A percentile compares a stretch with the other conserved stretches of the same genome.
Evolutionary conservation across 1,140 invertebrate species (phyloP).

Genomic region (Drosophila kurseongensis): DNA sequence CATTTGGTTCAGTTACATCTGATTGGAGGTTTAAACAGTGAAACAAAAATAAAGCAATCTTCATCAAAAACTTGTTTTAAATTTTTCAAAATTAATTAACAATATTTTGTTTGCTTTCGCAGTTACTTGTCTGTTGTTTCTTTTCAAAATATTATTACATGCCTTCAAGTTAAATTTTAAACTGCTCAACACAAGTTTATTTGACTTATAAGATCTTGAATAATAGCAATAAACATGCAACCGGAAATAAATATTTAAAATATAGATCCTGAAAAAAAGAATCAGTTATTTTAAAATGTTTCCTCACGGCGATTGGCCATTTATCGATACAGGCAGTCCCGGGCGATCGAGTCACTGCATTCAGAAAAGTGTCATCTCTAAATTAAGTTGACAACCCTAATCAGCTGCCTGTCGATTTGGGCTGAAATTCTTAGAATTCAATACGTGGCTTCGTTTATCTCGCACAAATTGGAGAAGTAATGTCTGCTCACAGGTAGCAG

Average conservation of each 20-base stretch:
- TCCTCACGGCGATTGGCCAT: neutral
- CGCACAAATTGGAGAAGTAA: conserved; percentile 55
- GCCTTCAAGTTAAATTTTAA: too few relatives aligned
- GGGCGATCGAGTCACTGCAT: neutral
- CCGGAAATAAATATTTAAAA: neutral
- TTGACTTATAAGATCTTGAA: too few relatives aligned
- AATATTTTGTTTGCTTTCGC: too few relatives aligned
- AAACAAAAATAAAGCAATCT: too few relatives aligned
- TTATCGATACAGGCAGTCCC: neutral
- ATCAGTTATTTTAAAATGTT: neutral
- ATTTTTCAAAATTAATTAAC: too few relatives aligned
- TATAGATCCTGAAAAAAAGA: neutral
- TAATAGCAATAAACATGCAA: too few relatives aligned
- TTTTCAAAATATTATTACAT: too few relatives aligned
- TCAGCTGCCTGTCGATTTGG: conserved; percentile 32
- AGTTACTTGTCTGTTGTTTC: too few relatives aligned
- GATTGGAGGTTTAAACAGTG: too few relatives aligned
- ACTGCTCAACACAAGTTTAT: too few relatives aligned
- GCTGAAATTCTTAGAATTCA: conserved; percentile 40
- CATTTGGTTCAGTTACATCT: too few relatives aligned
- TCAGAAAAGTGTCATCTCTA: neutral
- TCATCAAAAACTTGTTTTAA: too few relatives aligned
- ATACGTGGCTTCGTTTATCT: conserved; percentile 56
- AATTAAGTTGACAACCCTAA: conserved; percentile 18
- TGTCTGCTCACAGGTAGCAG: conserved; percentile 53